Evolutionary conservation across 2,797 vertebrate species (phyloP).

Genomic region (Dermochelys coriacea): DNA sequence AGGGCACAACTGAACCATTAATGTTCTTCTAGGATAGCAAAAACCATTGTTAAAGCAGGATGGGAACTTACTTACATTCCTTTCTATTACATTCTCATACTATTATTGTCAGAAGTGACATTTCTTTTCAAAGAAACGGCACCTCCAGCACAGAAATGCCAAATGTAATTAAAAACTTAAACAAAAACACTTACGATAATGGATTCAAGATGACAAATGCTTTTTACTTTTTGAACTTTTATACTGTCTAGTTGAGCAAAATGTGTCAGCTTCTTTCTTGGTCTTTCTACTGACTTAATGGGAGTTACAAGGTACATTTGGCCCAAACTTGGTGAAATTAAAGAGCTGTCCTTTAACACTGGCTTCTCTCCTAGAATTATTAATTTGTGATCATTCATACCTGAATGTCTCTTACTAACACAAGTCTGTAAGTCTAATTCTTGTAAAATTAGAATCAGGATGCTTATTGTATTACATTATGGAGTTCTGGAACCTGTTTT

Average conservation of each 20-base stretch:
- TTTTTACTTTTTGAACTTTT: conserved; percentile 24
- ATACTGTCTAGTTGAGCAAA: neutral
- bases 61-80: neutral
- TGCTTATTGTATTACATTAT: neutral
- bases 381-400: neutral
- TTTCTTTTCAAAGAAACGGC: neutral
- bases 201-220: neutral
- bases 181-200: neutral
- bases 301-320: neutral
- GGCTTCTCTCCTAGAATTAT: no score
- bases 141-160: neutral
- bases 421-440: neutral
- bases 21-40: neutral
- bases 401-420: neutral
- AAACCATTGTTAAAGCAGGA: neutral
- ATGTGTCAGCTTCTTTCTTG: neutral
- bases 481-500: neutral
- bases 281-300: neutral
- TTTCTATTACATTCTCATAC: neutral
- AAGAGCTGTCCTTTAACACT: no score
- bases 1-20: neutral
- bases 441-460: neutral
- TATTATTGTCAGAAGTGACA: neutral
- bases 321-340: neutral
- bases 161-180: neutral